Evolutionary conservation across 2,888 invertebrate species (phyloP), one percentile per base, ranked within the genome.

Genomic region (Sicus ferrugineus): DNA sequence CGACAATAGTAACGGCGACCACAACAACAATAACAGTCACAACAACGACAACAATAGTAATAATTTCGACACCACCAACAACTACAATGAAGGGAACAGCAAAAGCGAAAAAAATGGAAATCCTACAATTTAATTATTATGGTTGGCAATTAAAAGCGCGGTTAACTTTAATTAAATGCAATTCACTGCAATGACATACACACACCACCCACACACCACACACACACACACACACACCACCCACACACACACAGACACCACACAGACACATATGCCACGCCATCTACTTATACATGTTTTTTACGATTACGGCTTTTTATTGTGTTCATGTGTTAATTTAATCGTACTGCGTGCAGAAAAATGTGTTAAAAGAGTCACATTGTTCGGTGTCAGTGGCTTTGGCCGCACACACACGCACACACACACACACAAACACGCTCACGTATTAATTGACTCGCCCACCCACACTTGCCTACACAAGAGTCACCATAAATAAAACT

Each of bases 81-180:
- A n/a, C n/a, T n/a, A n/a, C n/a, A n/a, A n/a, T n/a, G n/a, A n/a
- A n/a, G n/a, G n/a, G n/a, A n/a, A n/a, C 42, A 42, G 11, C 14
- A 42, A 42, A 42, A 3, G n/a, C n/a, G 11, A 42, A 1, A 42
- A 42, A 9, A 2, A 42, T 14, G 2, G n/a, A 42, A 42, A n/a
- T 42, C 16, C 42, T 21, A 67, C 65, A 68, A 65, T 65, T 67
- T 63, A 34, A 65, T 69, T 69, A 62, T 68, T 68, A 69, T 70
- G 28, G 68, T 42, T 21, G 64, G 67, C 63, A 68, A 71, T 70
- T 73, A 71, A 68, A 74, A 70, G 63, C 69, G 69, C 73, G 74
- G 68, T 71, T 73, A 68, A 71, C 61, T 71, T 71, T 70, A 70
- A 72, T 72, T 70, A 64, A 70, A 70, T 66, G 61, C 67, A 65